A percentile compares a stretch with the other conserved stretches of the same genome.
These are phyloP conservation scores for Pantherophis guttatus DNA, from an alignment of 2,113 vertebrate species.

Conservation along the genomic window DNA sequence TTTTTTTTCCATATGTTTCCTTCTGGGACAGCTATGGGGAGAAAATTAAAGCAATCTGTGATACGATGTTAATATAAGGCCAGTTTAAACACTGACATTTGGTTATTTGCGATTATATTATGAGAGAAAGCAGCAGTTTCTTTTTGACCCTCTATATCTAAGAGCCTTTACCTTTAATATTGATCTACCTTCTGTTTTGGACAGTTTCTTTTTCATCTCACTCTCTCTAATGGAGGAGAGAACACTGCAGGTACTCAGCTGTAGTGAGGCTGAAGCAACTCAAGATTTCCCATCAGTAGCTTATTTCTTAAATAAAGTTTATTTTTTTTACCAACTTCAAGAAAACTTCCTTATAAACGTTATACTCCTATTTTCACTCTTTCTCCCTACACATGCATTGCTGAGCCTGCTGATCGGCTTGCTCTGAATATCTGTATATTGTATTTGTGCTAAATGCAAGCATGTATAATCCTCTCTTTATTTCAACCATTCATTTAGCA, in stretches of 20 bases:
- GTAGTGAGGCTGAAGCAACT: not conserved
- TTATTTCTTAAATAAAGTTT: not conserved
- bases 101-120: not conserved
- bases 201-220: not conserved
- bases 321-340: not conserved
- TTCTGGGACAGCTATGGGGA: not conserved
- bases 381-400: not conserved
- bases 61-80: not conserved
- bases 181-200: not conserved
- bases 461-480: not conserved
- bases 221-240: not conserved
- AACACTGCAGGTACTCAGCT: not conserved
- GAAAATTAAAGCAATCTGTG: not conserved
- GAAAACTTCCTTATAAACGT: not conserved
- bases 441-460: not conserved
- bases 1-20: not conserved
- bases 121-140: not conserved
- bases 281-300: not conserved
- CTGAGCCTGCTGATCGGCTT: not conserved
- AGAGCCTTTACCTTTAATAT: not conserved
- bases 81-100: not conserved
- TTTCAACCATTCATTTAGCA: not conserved
- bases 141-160: not conserved
- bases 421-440: not conserved
- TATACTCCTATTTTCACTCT: not conserved